Evolutionary conservation across 2,113 vertebrate genomes (phyloP).

Genomic region (Tenebrosternarchus preto): DNA sequence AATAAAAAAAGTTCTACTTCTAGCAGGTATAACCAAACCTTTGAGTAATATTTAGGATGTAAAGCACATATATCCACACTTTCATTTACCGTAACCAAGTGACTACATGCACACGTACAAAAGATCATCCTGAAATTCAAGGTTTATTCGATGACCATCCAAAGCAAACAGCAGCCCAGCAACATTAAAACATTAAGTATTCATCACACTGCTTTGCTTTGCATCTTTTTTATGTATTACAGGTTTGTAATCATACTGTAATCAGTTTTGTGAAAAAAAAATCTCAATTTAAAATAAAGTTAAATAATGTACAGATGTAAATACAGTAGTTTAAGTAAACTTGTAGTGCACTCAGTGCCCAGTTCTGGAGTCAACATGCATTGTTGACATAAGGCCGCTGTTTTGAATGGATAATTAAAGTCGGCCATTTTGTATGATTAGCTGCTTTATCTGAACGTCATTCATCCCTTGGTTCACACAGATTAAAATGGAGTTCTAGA

Average conservation of each 20-base stretch:
- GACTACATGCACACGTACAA: neutral
- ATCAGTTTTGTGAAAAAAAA: conserved; percentile 14
- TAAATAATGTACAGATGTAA: conserved; percentile 30
- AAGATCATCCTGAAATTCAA: neutral
- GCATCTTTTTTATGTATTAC: no score
- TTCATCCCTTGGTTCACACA: conserved; percentile 16
- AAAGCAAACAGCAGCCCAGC: conserved; percentile 6
- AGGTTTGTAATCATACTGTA: neutral
- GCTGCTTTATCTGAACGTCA: conserved; percentile 25
- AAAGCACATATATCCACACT: no score
- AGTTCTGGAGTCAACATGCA: conserved; percentile 15
- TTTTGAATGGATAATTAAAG: neutral
- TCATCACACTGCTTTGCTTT: neutral
- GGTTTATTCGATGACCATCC: conserved; percentile 41
- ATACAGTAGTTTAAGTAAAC: conserved; percentile 36
- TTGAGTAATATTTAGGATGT: no score
- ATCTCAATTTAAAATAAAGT: conserved; percentile 16
- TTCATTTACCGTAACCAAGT: neutral
- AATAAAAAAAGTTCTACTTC: no score
- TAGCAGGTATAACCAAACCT: neutral
- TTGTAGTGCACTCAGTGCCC: conserved; percentile 32
- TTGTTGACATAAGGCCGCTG: conserved; percentile 16
- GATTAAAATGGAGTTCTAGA: neutral
- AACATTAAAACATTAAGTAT: conserved; percentile 10
- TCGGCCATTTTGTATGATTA: conserved; percentile 10